These are phyloP conservation scores for Melitaea cinxia DNA, from an alignment of 1,140 invertebrate genomes.

Conservation along the genomic window DNA sequence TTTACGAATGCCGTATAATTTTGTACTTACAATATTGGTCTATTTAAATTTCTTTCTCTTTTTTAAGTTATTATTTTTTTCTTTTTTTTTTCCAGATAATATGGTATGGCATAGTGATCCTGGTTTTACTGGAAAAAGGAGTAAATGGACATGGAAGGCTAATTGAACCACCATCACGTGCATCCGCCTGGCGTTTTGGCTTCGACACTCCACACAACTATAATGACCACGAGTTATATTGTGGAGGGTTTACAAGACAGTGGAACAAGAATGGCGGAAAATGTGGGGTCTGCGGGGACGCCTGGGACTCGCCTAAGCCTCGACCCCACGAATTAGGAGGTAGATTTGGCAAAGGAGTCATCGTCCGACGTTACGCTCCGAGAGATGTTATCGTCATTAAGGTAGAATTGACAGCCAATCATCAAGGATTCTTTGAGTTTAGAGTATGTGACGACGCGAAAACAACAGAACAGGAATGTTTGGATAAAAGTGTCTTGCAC, in stretches of 20 bases:
- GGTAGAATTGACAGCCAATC: constrained; percentile 90
- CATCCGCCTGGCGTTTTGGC: constrained; percentile 91
- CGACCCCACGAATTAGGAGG: constrained; percentile 92
- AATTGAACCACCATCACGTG: constrained; percentile 92
- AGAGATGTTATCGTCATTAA: constrained; percentile 86
- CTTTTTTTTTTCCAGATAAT: constrained; percentile 52
- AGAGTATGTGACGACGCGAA: constrained; percentile 87
- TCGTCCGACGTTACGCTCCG: constrained; percentile 88
- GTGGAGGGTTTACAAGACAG: constrained; percentile 92
- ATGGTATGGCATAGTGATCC: constrained; percentile 58
- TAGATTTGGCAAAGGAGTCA: constrained; percentile 90
- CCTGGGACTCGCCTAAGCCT: constrained; percentile 88
- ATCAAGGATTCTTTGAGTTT: constrained; percentile 94
- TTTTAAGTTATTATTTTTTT: neutral
- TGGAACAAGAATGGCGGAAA: constrained; percentile 89
- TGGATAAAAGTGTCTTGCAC: constrained; percentile 87
- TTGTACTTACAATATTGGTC: no score
- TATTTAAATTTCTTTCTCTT: neutral
- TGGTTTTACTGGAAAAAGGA: constrained; percentile 42
- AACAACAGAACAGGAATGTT: constrained; percentile 87
- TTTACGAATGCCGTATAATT: neutral
- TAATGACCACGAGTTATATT: constrained; percentile 95
- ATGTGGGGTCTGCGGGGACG: constrained; percentile 94
- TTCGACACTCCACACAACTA: constrained; percentile 90
- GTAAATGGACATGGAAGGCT: constrained; percentile 87